Conservation (phyloP, 1,140 invertebrate species). For the Grapholita molesta region DNA sequence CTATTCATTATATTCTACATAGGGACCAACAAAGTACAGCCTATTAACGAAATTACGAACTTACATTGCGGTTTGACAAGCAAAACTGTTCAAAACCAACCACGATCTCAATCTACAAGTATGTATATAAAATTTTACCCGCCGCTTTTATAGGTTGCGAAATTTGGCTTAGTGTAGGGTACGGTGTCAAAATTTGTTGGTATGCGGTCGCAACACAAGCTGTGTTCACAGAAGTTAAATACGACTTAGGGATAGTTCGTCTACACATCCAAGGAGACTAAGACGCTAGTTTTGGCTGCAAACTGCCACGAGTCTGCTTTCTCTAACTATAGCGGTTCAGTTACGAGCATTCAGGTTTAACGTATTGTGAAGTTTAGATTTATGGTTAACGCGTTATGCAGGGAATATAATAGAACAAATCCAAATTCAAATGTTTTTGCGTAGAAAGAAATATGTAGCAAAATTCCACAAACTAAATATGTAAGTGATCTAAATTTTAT, state of each 20-base stretch:
- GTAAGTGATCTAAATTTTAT: too few species aligned
- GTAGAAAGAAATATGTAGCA: too few species aligned
- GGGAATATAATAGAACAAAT: neutral
- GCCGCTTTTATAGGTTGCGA: conserved; percentile 30
- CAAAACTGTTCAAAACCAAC: neutral
- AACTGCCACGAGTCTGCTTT: conserved; percentile 28
- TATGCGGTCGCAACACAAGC: conserved; percentile 65
- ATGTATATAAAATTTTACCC: conserved; percentile 35
- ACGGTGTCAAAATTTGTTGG: conserved; percentile 72
- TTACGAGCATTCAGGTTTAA: neutral
- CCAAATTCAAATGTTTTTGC: neutral
- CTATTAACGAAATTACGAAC: neutral
- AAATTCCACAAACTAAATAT: too few species aligned
- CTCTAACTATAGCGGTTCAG: neutral
- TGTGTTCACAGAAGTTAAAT: conserved; percentile 69
- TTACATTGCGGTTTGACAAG: neutral
- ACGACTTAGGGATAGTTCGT: conserved; percentile 68
- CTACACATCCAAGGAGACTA: conserved; percentile 60
- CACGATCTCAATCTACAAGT: conserved; percentile 24
- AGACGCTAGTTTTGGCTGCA: conserved; percentile 56
- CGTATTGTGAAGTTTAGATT: neutral
- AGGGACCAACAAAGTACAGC: neutral
- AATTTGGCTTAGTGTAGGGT: conserved; percentile 53
- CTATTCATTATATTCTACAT: too few species aligned
- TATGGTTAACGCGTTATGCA: neutral